Conservation (phyloP, 2,797 vertebrate genomes). For the Anisognathus igniventris region DNA sequence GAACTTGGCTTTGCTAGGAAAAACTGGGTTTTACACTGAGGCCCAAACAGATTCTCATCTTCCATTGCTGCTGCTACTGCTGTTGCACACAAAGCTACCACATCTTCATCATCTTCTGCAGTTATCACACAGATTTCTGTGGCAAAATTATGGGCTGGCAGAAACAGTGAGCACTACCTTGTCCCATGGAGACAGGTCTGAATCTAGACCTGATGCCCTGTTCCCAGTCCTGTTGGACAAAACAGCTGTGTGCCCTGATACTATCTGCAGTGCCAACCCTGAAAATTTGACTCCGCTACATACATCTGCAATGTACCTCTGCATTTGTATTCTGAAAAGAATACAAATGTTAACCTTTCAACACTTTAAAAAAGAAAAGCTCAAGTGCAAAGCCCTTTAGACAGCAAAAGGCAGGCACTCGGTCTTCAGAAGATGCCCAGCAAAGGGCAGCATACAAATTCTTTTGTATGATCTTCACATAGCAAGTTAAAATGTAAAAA, state of each 20-base stretch:
- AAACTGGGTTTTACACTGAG: neutral
- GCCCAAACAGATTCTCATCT: neutral
- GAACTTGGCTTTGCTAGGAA: neutral
- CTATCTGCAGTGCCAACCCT: neutral
- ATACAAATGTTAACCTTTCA: neutral
- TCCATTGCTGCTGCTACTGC: neutral
- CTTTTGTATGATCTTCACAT: neutral
- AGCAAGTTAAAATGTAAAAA: neutral
- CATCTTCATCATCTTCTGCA: neutral
- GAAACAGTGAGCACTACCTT: rapidly evolving
- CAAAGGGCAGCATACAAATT: neutral
- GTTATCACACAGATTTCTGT: rapidly evolving
- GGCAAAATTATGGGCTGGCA: neutral
- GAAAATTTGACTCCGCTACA: neutral
- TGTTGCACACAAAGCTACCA: neutral
- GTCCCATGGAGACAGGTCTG: neutral
- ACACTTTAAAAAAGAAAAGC: neutral
- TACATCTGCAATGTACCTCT: neutral
- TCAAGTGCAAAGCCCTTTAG: neutral
- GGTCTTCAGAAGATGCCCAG: neutral
- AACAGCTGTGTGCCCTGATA: neutral
- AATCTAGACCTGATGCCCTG: neutral
- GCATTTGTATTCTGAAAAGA: neutral
- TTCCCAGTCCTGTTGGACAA: neutral
- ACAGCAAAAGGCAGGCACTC: neutral